These are phyloP conservation scores for Ctenopoma kingsleyae DNA, from an alignment of 2,797 vertebrate species.

Conservation along the genomic window DNA sequence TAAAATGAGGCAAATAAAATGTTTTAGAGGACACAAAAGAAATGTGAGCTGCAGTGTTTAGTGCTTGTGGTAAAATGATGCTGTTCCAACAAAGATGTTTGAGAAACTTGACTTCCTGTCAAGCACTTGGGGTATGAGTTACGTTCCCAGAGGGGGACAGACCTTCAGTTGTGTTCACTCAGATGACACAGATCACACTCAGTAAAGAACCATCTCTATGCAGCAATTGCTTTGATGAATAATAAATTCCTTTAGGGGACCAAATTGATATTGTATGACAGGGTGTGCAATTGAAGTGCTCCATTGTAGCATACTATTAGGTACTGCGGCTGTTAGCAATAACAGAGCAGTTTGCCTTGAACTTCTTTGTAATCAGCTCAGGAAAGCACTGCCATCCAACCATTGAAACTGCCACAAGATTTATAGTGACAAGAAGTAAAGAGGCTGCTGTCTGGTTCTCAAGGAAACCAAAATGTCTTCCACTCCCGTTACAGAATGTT, in stretches of 20 bases:
- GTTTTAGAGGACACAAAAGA: slow-evolving; percentile 64
- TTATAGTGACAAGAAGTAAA: slow-evolving; percentile 80
- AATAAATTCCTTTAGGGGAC: slow-evolving; percentile 65
- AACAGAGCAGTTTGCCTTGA: slow-evolving; percentile 72
- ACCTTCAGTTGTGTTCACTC: slow-evolving; percentile 51
- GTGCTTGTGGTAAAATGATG: slow-evolving; percentile 68
- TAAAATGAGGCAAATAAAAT: slow-evolving; percentile 69
- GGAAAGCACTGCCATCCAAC: slow-evolving; percentile 69
- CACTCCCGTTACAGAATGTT: slow-evolving; percentile 77
- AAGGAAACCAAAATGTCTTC: slow-evolving; percentile 71
- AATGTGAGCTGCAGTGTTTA: slow-evolving; percentile 71
- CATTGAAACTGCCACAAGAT: slow-evolving; percentile 77
- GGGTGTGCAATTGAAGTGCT: slow-evolving; percentile 64
- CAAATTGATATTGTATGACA: slow-evolving; percentile 77
- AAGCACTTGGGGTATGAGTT: slow-evolving; percentile 66
- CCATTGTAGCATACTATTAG: slow-evolving; percentile 66
- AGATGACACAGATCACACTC: slow-evolving; percentile 49
- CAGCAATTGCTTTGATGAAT: slow-evolving; percentile 58
- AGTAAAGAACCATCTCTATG: slow-evolving; percentile 48
- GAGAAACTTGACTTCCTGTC: slow-evolving; percentile 73
- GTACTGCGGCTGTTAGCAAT: slow-evolving; percentile 68
- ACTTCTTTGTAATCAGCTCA: slow-evolving; percentile 79
- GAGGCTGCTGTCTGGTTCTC: slow-evolving; percentile 72
- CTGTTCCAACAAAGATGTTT: slow-evolving; percentile 67
- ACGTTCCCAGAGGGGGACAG: slow-evolving; percentile 45